Conservation (phyloP, 2,797 vertebrate species). For the Atherinosoma microstoma region DNA sequence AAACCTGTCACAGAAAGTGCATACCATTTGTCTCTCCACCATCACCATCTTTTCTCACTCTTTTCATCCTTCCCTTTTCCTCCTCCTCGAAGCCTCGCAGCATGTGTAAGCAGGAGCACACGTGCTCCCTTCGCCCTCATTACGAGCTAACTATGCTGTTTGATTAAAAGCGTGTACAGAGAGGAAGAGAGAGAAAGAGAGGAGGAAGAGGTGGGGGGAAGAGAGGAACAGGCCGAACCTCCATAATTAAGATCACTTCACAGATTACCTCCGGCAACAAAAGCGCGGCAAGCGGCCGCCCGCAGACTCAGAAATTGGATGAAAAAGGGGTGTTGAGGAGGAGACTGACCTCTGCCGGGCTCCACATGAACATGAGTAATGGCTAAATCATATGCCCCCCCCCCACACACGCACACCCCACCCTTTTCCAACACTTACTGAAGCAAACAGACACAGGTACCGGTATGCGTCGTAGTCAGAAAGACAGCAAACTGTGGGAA, state of each 20-base stretch:
- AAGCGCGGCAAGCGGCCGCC: conserved; percentile 77
- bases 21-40: conserved; percentile 53
- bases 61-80: conserved; percentile 57
- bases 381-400: conserved; percentile 71
- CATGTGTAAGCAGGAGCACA: conserved; percentile 77
- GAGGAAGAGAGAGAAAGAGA: conserved; percentile 65
- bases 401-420: conserved; percentile 3
- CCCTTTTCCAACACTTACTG: conserved; percentile 29
- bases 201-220: conserved; percentile 35
- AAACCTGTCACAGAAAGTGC: conserved; percentile 64
- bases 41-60: conserved; percentile 53
- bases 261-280: conserved; percentile 87
- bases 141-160: conserved; percentile 84
- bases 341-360: conserved; percentile 77
- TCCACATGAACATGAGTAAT: conserved; percentile 66
- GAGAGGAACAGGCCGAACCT: conserved; percentile 79
- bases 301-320: conserved; percentile 81
- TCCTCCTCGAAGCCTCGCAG: conserved; percentile 70
- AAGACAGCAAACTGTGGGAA: conserved; percentile 15
- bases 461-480: conserved; percentile 6
- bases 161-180: conserved; percentile 83
- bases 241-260: conserved; percentile 89
- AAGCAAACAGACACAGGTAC: conserved; percentile 48
- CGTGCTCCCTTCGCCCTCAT: conserved; percentile 81
- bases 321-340: conserved; percentile 81